Evolutionary conservation across 2,888 invertebrate species (phyloP).

Genomic region (Punctoribates punctum): DNA sequence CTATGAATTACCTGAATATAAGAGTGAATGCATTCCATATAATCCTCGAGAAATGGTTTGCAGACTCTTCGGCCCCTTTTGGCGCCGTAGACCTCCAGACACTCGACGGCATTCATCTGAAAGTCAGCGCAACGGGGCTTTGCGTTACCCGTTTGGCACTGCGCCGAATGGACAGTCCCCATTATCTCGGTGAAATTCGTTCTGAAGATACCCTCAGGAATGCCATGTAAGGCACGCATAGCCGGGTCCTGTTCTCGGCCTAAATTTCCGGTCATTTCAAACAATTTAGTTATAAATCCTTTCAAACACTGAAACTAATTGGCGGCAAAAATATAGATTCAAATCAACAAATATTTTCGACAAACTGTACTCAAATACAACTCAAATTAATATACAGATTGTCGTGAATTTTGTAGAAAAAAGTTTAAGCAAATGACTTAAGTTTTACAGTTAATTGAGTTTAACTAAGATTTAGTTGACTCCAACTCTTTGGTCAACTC

Average conservation of each 20-base stretch:
- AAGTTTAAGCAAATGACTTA: too few relatives aligned
- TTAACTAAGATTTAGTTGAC: too few relatives aligned
- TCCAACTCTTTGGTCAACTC: too few relatives aligned
- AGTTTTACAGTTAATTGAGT: too few relatives aligned
- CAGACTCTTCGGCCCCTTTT: slow-evolving; percentile 21
- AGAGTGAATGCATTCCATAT: slow-evolving; percentile 17
- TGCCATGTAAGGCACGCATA: neutral
- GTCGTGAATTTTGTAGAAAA: too few relatives aligned
- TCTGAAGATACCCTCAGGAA: slow-evolving; percentile 9
- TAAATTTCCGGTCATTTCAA: too few relatives aligned
- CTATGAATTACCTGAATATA: slow-evolving; percentile 34
- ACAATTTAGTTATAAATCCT: too few relatives aligned
- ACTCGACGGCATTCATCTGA: slow-evolving; percentile 43
- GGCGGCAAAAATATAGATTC: too few relatives aligned
- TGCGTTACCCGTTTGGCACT: neutral
- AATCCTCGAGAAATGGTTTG: slow-evolving; percentile 36
- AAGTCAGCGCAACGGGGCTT: slow-evolving; percentile 40
- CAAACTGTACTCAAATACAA: too few relatives aligned
- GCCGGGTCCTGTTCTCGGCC: neutral
- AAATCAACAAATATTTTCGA: too few relatives aligned
- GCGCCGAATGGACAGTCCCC: neutral
- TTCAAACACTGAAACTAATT: too few relatives aligned
- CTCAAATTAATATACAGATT: too few relatives aligned
- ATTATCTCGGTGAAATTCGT: neutral
- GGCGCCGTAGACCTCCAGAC: slow-evolving; percentile 44